These are phyloP conservation scores for Leptonema lineaticorne DNA, from an alignment of 1,140 invertebrate species.

Conservation along the genomic window DNA sequence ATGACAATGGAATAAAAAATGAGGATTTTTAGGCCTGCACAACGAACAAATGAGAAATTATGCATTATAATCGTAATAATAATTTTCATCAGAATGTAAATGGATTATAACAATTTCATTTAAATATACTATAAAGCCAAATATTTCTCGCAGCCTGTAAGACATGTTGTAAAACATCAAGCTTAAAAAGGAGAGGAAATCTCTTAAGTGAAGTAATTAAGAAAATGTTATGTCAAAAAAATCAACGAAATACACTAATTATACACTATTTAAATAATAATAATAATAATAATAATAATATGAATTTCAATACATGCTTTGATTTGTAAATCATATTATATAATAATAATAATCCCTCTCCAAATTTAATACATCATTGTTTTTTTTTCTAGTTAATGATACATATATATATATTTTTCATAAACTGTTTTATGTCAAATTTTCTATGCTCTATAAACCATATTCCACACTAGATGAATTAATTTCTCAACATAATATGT, in stretches of 20 bases:
- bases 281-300: conserved; percentile 32
- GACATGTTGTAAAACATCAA: conserved; percentile 33
- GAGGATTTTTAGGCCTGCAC: not conserved
- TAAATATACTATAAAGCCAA: conserved; percentile 40
- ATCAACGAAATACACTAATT: conserved; percentile 33
- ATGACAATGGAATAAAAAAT: conserved; percentile 4
- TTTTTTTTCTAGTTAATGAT: conserved; percentile 29
- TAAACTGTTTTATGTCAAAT: conserved; percentile 35
- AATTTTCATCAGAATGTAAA: conserved; percentile 36
- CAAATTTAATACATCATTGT: conserved; percentile 33
- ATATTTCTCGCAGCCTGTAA: conserved; percentile 33
- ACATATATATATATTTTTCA: conserved; percentile 33
- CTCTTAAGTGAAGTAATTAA: conserved; percentile 3
- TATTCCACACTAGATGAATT: conserved; percentile 29
- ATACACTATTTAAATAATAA: conserved; percentile 30
- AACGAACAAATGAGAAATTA: conserved; percentile 19
- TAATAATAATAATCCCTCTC: conserved; percentile 37
- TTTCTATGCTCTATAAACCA: conserved; percentile 39
- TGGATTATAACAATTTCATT: conserved; percentile 36
- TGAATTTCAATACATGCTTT: conserved; percentile 27
- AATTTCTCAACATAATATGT: conserved; percentile 23
- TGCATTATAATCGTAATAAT: conserved; percentile 14
- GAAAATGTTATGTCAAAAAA: conserved; percentile 25
- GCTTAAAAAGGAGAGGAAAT: conserved; percentile 17
- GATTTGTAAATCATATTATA: conserved; percentile 22